These are phyloP conservation scores for Apteryx owenii DNA, from an alignment of 2,113 vertebrate species.

Conservation along the genomic window DNA sequence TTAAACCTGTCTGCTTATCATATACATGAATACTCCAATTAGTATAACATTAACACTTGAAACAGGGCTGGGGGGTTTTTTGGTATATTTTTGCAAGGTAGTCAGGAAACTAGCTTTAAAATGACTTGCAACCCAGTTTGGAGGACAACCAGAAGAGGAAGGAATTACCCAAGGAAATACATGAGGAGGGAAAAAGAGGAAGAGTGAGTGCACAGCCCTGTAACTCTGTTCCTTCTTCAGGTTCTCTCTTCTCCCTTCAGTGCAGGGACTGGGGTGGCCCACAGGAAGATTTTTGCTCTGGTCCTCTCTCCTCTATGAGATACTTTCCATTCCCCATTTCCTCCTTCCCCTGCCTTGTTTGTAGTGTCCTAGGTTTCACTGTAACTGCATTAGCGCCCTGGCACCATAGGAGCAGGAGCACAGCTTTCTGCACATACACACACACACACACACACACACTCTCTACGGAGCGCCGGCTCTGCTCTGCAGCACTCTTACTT, in stretches of 20 bases:
- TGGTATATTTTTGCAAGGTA: background rate
- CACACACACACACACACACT: too few relatives aligned
- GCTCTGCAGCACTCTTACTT: background rate
- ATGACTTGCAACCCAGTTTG: background rate
- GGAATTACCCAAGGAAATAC: background rate
- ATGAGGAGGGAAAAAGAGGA: background rate
- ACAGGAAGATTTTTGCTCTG: background rate
- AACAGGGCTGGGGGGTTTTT: background rate
- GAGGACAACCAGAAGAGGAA: background rate
- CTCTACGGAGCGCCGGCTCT: background rate
- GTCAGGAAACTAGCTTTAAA: background rate
- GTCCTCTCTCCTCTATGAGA: background rate
- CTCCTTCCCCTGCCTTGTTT: background rate
- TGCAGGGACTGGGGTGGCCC: fast-evolving
- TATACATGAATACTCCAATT: background rate
- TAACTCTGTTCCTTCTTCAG: background rate
- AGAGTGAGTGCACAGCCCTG: background rate
- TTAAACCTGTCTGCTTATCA: background rate
- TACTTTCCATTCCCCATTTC: fast-evolving
- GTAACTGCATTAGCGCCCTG: background rate
- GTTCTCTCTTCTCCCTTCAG: background rate
- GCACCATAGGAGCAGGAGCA: background rate
- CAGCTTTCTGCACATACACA: background rate
- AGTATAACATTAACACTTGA: background rate
- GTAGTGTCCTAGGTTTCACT: background rate